Percentiles rank a stretch among this genome's conserved stretches.
These are phyloP conservation scores for Neodiprion virginianus DNA, from an alignment of 1,140 invertebrate species.

Conservation along the genomic window DNA sequence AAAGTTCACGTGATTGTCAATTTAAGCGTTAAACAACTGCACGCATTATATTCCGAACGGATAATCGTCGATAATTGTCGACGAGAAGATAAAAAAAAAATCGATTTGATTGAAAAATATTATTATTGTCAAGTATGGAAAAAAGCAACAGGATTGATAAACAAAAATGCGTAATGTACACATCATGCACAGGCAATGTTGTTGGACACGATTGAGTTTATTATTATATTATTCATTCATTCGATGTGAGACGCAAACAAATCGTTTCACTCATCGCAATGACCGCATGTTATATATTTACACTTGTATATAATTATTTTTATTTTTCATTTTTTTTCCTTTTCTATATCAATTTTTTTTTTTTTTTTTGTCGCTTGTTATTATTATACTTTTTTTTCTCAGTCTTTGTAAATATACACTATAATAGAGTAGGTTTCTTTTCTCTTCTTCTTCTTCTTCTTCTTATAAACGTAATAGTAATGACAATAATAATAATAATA, in stretches of 20 bases:
- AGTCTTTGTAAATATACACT: slow-evolving; percentile 61
- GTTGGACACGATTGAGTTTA: no score
- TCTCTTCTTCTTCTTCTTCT: slow-evolving; percentile 43
- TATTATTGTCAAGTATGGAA: no score
- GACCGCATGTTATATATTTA: background rate
- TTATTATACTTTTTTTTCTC: slow-evolving; percentile 34
- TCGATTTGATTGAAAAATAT: no score
- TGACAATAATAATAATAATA: slow-evolving; percentile 48
- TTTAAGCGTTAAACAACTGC: no score
- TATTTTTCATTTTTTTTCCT: background rate
- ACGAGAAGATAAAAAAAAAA: no score
- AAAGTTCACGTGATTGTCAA: no score
- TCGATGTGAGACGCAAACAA: background rate
- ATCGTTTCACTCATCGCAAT: background rate
- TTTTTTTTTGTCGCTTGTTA: background rate
- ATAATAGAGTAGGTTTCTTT: slow-evolving; percentile 29
- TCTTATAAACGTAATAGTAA: slow-evolving; percentile 43
- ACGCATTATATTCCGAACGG: no score
- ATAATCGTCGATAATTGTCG: no score
- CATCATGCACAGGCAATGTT: no score
- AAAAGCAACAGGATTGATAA: no score
- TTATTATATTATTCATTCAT: no score
- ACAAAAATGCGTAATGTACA: no score
- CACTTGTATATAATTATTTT: background rate
- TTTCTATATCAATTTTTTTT: background rate